phyloP scores from a whole-genome alignment of 1,140 invertebrate species.

The Camponotus pennsylvanicus region DNA sequence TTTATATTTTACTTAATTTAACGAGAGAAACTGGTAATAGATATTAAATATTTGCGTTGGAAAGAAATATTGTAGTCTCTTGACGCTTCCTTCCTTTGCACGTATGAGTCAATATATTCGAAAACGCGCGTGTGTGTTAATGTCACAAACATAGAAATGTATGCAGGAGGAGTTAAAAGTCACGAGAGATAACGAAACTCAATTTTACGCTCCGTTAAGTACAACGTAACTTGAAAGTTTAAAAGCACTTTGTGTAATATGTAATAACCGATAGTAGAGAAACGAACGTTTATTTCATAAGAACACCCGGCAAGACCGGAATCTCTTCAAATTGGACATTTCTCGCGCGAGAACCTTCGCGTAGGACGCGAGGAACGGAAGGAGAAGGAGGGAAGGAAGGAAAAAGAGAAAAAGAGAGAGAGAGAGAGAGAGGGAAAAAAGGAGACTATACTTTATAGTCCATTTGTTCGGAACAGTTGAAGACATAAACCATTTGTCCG shows the following conservation, averaged over 20 bases:
- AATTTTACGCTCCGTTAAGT: not conserved
- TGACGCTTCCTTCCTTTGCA: not conserved
- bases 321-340: not conserved
- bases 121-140: not conserved
- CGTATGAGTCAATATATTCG: not conserved
- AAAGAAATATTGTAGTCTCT: not conserved
- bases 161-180: not conserved
- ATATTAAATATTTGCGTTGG: not conserved
- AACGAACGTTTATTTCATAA: not conserved
- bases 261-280: not conserved
- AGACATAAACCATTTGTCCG: constrained; percentile 98
- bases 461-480: constrained; percentile 97
- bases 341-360: not conserved
- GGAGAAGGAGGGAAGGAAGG: not conserved
- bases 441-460: constrained; percentile 91
- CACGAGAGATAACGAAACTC: not conserved
- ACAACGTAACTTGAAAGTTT: not conserved
- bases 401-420: no score
- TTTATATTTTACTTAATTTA: not conserved
- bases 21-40: not conserved
- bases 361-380: not conserved
- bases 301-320: not conserved
- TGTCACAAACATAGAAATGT: not conserved
- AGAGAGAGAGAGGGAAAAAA: not conserved
- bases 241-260: constrained; percentile 16